A percentile compares a stretch with the other conserved stretches of the same genome.
Evolutionary conservation across 2,888 invertebrate genomes (phyloP).

Genomic region (Sericinus montela): DNA sequence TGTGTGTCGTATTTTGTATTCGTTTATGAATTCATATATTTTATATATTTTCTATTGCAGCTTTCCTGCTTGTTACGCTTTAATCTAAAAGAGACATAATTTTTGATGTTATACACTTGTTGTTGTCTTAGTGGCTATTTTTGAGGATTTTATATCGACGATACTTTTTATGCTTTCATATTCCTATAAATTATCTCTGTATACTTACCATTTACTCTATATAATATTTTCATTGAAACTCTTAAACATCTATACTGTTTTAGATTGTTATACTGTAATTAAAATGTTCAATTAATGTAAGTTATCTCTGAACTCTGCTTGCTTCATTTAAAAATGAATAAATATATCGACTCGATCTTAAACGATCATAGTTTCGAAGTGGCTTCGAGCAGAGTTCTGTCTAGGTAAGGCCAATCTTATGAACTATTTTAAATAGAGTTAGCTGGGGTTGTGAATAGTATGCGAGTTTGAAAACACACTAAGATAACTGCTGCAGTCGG

Average conservation of each 20-base stretch:
- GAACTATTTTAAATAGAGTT: slow-evolving; percentile 40
- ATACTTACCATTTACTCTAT: neutral
- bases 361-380: too few species aligned
- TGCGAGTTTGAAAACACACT: slow-evolving; percentile 30
- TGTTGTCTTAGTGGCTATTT: slow-evolving; percentile 11
- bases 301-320: neutral
- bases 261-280: neutral
- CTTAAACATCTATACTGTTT: neutral
- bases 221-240: neutral
- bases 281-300: slow-evolving; percentile 1
- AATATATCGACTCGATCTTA: too few species aligned
- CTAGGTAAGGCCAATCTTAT: slow-evolving; percentile 24
- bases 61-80: slow-evolving; percentile 10
- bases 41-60: neutral
- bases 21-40: neutral
- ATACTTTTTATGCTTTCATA: neutral
- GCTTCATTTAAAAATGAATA: neutral
- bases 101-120: slow-evolving; percentile 18
- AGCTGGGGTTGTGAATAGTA: slow-evolving; percentile 54
- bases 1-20: too few species aligned
- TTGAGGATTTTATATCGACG: slow-evolving; percentile 11
- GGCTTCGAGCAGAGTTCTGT: slow-evolving; percentile 6
- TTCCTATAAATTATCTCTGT: neutral
- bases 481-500: slow-evolving; percentile 47
- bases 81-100: slow-evolving; percentile 1